phyloP scores from a whole-genome alignment of 2,113 vertebrate genomes.

The Peromyscus maniculatus region DNA sequence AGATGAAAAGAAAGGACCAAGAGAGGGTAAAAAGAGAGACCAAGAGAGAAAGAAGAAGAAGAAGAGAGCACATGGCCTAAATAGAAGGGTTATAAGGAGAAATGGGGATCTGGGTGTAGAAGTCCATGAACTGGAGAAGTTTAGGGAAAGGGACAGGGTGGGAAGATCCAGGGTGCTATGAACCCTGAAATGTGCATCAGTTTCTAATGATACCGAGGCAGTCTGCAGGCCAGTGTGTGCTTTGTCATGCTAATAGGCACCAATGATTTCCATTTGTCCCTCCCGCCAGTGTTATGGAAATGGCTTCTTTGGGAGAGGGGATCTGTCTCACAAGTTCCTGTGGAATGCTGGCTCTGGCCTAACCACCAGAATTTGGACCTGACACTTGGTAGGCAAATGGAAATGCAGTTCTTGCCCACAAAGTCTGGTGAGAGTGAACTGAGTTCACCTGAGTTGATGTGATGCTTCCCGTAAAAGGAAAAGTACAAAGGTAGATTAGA shows the following conservation, averaged over 20 bases:
- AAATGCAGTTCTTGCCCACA: neutral
- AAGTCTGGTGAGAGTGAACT: neutral
- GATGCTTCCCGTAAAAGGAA: neutral
- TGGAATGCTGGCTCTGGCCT: neutral
- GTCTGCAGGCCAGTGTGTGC: neutral
- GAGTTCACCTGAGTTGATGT: neutral
- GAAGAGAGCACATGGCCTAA: no score
- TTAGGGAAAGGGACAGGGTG: neutral
- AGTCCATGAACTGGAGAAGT: neutral
- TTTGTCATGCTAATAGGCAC: neutral
- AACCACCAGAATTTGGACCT: neutral
- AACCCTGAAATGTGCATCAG: no score
- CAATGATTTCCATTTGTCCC: neutral
- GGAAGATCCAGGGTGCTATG: neutral
- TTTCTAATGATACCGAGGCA: no score
- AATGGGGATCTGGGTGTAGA: neutral
- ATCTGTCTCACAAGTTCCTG: neutral
- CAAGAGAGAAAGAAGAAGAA: neutral
- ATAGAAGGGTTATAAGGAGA: neutral
- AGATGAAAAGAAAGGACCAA: neutral
- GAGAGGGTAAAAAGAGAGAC: neutral
- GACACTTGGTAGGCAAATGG: neutral
- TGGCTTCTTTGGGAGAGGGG: neutral
- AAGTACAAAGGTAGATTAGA: neutral
- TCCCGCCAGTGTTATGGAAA: no score